A percentile compares a stretch with the other conserved stretches of the same genome.
Evolutionary conservation across 2,113 vertebrate species (phyloP).

Genomic region (Colistium nudipinnis): DNA sequence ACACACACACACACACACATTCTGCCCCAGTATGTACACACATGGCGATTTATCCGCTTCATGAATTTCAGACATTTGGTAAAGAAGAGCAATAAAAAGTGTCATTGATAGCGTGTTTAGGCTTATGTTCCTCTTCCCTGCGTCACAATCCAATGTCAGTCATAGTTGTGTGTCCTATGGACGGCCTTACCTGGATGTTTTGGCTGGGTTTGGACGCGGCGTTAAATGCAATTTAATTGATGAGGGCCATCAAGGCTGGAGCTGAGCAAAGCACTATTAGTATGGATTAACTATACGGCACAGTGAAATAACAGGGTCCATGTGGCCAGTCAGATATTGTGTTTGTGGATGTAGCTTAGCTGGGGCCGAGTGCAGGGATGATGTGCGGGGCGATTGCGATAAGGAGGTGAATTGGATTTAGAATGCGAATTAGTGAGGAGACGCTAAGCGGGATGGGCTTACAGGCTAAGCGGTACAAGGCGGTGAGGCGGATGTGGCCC

Average conservation of each 20-base stretch:
- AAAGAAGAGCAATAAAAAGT: constrained; percentile 21
- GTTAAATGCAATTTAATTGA: constrained; percentile 42
- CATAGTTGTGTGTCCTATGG: background rate
- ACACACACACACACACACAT: constrained; percentile 48
- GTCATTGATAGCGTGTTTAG: constrained; percentile 8
- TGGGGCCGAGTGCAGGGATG: constrained; percentile 49
- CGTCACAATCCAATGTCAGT: background rate
- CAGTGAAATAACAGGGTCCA: constrained; percentile 39
- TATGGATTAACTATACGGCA: constrained; percentile 58
- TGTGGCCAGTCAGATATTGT: constrained; percentile 49
- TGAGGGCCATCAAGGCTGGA: constrained; percentile 32
- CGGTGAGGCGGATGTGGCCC: constrained; percentile 36
- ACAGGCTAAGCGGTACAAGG: constrained; percentile 54
- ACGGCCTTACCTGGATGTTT: constrained; percentile 20
- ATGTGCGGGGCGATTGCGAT: constrained; percentile 70
- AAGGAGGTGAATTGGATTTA: constrained; percentile 75
- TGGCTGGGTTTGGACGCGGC: constrained; percentile 1
- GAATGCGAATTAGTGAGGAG: constrained; percentile 71
- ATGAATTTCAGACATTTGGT: constrained; percentile 20
- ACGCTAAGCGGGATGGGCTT: constrained; percentile 73
- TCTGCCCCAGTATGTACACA: constrained; percentile 32
- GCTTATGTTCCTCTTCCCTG: background rate
- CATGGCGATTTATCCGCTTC: constrained; percentile 16
- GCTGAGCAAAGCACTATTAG: constrained; percentile 48
- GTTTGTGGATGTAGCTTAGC: constrained; percentile 41